A percentile compares a stretch with the other conserved stretches of the same genome.
phyloP scores from a whole-genome alignment of 2,113 vertebrate genomes.

The Turnix velox region DNA sequence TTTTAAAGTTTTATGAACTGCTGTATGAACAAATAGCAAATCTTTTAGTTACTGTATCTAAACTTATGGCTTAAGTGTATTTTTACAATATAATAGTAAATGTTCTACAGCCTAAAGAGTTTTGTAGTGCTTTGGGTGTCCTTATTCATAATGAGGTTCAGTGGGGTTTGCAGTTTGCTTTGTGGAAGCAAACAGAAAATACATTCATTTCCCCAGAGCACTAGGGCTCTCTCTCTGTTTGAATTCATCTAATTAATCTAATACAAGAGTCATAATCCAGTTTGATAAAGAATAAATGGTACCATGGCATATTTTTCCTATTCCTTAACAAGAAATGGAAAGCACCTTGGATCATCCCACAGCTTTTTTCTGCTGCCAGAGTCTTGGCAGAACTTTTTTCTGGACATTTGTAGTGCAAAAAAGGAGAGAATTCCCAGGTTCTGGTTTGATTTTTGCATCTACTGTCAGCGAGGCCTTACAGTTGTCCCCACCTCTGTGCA shows the following conservation, averaged over 20 bases:
- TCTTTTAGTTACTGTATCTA: not conserved
- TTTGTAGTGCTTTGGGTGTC: not conserved
- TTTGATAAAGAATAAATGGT: not conserved
- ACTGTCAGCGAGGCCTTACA: not conserved
- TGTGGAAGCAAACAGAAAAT: not conserved
- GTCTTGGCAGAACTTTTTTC: not conserved
- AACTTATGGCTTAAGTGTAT: not conserved
- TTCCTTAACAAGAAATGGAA: not conserved
- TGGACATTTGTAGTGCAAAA: not conserved
- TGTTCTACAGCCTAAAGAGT: not conserved
- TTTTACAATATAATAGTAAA: not conserved
- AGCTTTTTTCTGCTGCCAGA: not conserved
- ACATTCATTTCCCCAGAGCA: not conserved
- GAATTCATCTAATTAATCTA: not conserved
- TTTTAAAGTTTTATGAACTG: not conserved
- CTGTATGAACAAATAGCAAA: not conserved
- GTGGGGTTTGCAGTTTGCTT: not conserved
- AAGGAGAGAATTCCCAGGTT: not conserved
- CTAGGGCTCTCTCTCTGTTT: not conserved
- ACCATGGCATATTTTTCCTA: not conserved
- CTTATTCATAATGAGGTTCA: not conserved
- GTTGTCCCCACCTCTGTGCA: not conserved
- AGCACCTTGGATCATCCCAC: not conserved
- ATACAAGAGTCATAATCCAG: not conserved
- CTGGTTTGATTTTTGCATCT: conserved; percentile 18